These are phyloP conservation scores for Xestia rhomboidea DNA, from an alignment of 2,888 invertebrate genomes.

Conservation along the genomic window DNA sequence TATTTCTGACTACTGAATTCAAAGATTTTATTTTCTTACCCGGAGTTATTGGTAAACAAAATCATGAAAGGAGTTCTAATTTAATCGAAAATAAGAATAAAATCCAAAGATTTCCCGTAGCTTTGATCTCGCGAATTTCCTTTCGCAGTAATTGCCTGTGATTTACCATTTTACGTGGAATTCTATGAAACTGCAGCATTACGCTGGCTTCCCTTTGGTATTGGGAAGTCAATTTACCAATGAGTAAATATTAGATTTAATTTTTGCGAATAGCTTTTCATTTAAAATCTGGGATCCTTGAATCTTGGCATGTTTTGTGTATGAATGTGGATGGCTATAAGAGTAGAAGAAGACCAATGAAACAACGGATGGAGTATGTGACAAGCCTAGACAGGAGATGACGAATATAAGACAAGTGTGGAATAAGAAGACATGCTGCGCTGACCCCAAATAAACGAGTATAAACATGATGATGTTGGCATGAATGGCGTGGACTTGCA, in stretches of 20 bases:
- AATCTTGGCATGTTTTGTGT: neutral
- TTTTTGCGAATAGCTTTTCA: neutral
- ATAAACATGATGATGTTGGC: neutral
- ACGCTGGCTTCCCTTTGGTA: constrained; percentile 18
- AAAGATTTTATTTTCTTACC: neutral
- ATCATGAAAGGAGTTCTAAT: constrained; percentile 17
- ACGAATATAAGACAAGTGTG: neutral
- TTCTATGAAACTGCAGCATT: constrained; percentile 15
- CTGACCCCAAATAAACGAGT: neutral
- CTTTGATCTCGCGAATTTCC: constrained; percentile 45
- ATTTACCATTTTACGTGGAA: constrained; percentile 19
- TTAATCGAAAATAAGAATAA: constrained; percentile 24
- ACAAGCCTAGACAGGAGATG: neutral
- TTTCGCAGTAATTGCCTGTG: constrained; percentile 28
- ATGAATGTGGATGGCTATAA: neutral
- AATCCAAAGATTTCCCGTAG: constrained; percentile 27
- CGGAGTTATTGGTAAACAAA: neutral
- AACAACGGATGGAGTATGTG: neutral
- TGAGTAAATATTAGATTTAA: neutral
- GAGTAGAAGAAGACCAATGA: neutral
- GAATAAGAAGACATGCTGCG: neutral
- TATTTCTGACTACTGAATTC: neutral
- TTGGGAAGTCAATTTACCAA: constrained; percentile 14
- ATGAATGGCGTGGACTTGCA: neutral
- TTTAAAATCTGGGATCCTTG: neutral